Evolutionary conservation across 2,113 vertebrate genomes (phyloP).

Genomic region (Machaerirhynchus nigripectus): DNA sequence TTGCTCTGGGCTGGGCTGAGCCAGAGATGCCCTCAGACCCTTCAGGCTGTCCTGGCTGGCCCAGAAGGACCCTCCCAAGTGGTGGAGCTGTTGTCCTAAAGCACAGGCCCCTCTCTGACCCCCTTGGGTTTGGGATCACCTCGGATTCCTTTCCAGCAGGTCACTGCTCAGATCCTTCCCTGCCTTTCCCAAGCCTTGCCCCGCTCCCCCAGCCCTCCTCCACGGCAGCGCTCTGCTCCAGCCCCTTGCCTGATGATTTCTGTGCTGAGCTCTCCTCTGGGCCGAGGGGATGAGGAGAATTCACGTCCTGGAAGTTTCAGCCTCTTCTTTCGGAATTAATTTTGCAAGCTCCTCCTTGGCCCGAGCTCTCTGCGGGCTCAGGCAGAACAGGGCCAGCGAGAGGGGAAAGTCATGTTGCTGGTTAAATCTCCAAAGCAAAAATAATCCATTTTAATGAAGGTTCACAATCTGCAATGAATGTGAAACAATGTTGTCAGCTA

Average conservation of each 20-base stretch:
- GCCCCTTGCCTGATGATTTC: not conserved
- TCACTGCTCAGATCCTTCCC: not conserved
- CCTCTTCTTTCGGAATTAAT: slow-evolving; percentile 28
- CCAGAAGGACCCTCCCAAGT: not conserved
- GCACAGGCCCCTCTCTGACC: accelerated
- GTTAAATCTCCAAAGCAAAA: slow-evolving; percentile 69
- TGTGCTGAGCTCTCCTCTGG: not conserved
- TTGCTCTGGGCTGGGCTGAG: not conserved
- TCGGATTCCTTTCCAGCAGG: not conserved
- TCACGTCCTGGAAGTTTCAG: slow-evolving; percentile 37
- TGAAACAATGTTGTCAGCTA: slow-evolving; percentile 71
- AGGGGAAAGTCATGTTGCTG: slow-evolving; percentile 61
- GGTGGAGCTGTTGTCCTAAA: not conserved
- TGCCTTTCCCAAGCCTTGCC: not conserved
- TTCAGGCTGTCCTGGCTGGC: not conserved
- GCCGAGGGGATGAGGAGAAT: not conserved
- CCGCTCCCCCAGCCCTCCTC: not conserved
- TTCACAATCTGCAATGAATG: slow-evolving; percentile 70
- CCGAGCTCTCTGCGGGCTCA: not conserved
- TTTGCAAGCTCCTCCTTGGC: slow-evolving; percentile 55
- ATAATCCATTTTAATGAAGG: slow-evolving; percentile 72
- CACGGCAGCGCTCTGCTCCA: not conserved
- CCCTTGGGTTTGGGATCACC: not conserved
- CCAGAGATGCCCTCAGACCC: not conserved
- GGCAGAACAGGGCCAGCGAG: slow-evolving; percentile 44